phyloP scores from a whole-genome alignment of 2,888 invertebrate species.

The Laothoe populi region DNA sequence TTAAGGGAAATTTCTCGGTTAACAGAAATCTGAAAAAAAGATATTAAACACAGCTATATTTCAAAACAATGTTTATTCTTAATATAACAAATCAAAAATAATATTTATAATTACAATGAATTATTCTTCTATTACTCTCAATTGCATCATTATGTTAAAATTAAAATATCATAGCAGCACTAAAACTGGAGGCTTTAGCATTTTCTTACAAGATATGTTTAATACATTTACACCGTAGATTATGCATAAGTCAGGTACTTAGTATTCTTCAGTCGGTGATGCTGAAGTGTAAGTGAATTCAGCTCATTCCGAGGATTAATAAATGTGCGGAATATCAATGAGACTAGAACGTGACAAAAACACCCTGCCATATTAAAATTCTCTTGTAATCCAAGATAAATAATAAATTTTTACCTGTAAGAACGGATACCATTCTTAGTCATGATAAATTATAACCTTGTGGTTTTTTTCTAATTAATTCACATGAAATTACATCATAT shows the following conservation, averaged over 20 bases:
- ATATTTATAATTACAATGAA: no score
- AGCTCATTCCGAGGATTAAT: slow-evolving; percentile 48
- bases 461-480: background rate
- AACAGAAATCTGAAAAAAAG: no score
- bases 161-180: no score
- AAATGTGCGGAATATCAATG: slow-evolving; percentile 62
- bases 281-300: slow-evolving; percentile 57
- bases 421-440: background rate
- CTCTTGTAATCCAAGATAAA: slow-evolving; percentile 10
- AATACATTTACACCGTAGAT: background rate
- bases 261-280: slow-evolving; percentile 30
- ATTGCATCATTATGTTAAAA: no score
- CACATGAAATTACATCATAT: no score
- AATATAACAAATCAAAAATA: no score
- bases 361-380: slow-evolving; percentile 1
- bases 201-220: background rate
- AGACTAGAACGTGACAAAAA: slow-evolving; percentile 32
- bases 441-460: background rate
- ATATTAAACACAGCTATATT: no score
- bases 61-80: no score
- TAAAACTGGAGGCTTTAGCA: no score
- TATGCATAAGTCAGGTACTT: slow-evolving; percentile 11
- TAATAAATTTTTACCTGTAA: background rate
- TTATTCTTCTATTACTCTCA: no score
- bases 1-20: no score